Evolutionary conservation across 1,140 invertebrate species (phyloP).

Genomic region (Penaeus vannamei): DNA sequence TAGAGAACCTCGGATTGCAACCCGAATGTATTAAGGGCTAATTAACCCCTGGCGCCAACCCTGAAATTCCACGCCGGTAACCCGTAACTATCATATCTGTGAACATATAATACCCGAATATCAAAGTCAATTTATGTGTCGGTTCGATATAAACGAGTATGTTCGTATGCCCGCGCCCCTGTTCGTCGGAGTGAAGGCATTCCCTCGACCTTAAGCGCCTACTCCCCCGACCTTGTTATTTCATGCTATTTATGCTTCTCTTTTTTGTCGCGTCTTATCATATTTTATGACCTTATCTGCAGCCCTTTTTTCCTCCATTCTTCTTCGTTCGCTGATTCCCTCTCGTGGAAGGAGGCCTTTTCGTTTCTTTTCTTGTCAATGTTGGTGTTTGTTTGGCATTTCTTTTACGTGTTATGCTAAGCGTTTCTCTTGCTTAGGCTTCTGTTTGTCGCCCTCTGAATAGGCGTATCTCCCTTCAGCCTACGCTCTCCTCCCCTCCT

Average conservation of each 20-base stretch:
- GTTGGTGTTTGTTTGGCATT: not conserved
- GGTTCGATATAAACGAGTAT: constrained; percentile 21
- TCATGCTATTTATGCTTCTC: not conserved
- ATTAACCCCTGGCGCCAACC: constrained; percentile 4
- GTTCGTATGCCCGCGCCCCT: no score
- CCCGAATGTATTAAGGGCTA: constrained; percentile 20
- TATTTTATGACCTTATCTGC: not conserved
- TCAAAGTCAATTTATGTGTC: constrained; percentile 50
- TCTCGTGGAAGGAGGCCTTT: not conserved
- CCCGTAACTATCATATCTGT: constrained; percentile 41
- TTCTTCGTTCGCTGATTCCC: not conserved
- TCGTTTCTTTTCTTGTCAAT: not conserved
- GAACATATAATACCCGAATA: constrained; percentile 47
- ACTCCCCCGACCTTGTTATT: no score
- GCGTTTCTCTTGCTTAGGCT: not conserved
- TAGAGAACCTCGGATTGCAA: constrained; percentile 2
- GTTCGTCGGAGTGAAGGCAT: no score
- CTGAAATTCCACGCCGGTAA: constrained; percentile 34
- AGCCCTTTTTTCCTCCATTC: not conserved
- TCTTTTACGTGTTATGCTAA: not conserved
- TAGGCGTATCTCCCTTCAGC: no score
- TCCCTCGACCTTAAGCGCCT: no score
- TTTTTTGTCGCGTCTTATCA: constrained; percentile 8
- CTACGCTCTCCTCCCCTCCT: not conserved
- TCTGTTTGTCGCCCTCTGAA: no score